Evolutionary conservation across 2,113 vertebrate species (phyloP).

Genomic region (Crotalus tigris): DNA sequence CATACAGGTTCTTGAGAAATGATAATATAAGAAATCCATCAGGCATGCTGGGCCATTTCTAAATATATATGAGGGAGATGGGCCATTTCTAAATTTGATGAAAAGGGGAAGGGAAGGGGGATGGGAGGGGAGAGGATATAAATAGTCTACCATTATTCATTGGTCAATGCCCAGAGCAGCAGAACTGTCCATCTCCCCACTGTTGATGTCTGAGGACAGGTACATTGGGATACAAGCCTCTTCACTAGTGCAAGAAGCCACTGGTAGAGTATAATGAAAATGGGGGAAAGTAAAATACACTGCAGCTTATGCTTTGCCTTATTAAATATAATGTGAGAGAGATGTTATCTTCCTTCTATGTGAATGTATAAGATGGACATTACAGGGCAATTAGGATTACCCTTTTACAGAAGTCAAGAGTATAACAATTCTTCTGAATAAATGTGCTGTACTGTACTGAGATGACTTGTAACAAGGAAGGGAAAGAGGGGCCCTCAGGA

Average conservation of each 20-base stretch:
- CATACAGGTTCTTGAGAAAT: neutral
- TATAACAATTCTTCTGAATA: no score
- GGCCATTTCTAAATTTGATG: no score
- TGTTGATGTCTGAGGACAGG: neutral
- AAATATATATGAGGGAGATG: no score
- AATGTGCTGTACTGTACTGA: neutral
- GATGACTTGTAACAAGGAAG: neutral
- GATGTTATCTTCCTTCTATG: neutral
- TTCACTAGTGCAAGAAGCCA: neutral
- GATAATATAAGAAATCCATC: neutral
- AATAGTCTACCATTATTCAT: neutral
- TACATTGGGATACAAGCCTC: neutral
- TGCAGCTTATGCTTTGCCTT: no score
- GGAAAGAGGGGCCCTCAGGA: neutral
- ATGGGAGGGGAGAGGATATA: no score
- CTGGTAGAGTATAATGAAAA: neutral
- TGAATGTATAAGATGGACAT: neutral
- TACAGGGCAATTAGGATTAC: neutral
- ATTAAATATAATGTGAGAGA: neutral
- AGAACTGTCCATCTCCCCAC: neutral
- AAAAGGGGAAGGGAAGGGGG: no score
- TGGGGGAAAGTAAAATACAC: neutral
- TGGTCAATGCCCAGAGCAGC: no score
- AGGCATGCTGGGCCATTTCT: neutral
- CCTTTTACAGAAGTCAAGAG: neutral